These are phyloP conservation scores for Holothuria leucospilota DNA, from an alignment of 53 echinoderm and acorn worm genomes.

Conservation along the genomic window DNA sequence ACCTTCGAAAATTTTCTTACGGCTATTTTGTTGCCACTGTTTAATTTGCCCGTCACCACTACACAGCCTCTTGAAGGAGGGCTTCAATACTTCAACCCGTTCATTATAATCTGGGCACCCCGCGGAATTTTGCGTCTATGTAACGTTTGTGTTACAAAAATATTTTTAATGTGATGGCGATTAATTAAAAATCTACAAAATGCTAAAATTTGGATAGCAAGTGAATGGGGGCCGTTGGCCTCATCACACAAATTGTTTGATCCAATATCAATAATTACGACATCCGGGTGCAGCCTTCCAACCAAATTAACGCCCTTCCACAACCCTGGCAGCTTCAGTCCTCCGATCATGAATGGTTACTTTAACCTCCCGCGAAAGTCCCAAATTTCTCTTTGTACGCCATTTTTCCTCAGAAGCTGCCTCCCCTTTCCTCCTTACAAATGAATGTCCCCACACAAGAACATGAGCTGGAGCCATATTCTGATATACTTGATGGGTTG, in stretches of 20 bases:
- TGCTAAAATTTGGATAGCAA: background rate
- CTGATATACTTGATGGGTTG: background rate
- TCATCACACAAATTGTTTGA: background rate
- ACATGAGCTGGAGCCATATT: background rate
- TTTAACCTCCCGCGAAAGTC: background rate
- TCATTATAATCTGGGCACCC: slow-evolving; percentile 10
- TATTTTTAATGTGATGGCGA: background rate
- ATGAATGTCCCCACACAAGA: background rate
- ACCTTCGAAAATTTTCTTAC: background rate
- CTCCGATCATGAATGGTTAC: background rate
- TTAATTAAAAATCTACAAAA: slow-evolving; percentile 2
- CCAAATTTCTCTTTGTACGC: background rate
- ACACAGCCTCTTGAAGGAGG: slow-evolving; percentile 13
- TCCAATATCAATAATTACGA: slow-evolving; percentile 15
- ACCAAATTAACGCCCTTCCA: background rate
- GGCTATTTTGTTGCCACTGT: background rate
- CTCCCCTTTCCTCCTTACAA: slow-evolving; percentile 33
- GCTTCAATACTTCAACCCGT: background rate
- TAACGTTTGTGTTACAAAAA: slow-evolving; percentile 17
- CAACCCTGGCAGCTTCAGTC: slow-evolving; percentile 17
- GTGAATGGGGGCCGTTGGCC: background rate
- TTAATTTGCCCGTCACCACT: background rate
- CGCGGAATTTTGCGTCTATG: slow-evolving; percentile 4
- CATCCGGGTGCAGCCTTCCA: slow-evolving; percentile 25
- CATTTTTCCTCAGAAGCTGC: slow-evolving; percentile 16